Evolutionary conservation across 1,140 invertebrate species (phyloP).

Genomic region (Aphaenogaster floridana): DNA sequence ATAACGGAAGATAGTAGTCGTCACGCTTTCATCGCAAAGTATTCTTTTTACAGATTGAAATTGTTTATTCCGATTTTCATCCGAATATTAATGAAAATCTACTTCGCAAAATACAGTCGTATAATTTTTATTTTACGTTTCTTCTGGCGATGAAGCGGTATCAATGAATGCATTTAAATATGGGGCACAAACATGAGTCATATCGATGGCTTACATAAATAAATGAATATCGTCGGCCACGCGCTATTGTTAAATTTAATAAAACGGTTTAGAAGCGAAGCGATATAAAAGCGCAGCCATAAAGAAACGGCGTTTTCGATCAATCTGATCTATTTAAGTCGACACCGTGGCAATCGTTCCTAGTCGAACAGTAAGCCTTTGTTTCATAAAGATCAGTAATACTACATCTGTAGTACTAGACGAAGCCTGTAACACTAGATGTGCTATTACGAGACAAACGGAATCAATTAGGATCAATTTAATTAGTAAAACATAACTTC

Average conservation of each 20-base stretch:
- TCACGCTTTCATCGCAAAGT: slow-evolving; percentile 2
- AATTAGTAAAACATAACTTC: background rate
- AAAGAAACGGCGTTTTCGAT: background rate
- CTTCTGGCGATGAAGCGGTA: background rate
- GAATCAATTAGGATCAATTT: background rate
- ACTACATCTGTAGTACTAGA: background rate
- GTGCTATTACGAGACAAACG: background rate
- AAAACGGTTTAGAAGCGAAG: background rate
- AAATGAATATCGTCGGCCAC: background rate
- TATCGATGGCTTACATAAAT: background rate
- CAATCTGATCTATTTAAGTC: slow-evolving; percentile 13
- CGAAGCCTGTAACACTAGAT: background rate
- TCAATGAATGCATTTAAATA: background rate
- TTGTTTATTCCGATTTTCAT: background rate
- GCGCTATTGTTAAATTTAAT: slow-evolving; percentile 18
- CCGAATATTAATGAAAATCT: background rate
- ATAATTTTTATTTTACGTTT: background rate
- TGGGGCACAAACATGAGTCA: background rate
- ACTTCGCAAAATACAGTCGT: background rate
- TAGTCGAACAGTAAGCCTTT: background rate
- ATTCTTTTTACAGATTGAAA: background rate
- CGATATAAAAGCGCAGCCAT: background rate
- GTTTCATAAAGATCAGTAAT: background rate
- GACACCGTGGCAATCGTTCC: background rate
- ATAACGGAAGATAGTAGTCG: background rate